Evolutionary conservation across 2,888 invertebrate species (phyloP).

Genomic region (Heliconius aoede): DNA sequence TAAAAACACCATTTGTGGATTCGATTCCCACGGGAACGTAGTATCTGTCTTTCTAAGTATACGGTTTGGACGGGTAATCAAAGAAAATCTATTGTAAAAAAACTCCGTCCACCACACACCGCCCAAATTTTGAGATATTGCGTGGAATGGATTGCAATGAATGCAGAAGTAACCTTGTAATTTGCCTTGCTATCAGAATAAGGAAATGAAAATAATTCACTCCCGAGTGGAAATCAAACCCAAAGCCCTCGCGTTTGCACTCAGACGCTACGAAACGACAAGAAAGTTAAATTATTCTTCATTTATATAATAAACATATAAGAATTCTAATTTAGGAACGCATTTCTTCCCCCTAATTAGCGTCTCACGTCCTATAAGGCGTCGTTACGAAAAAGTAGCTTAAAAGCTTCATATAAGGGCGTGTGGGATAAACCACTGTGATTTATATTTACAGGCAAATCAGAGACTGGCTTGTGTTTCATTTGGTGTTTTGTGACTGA

Average conservation of each 20-base stretch:
- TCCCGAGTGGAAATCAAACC: not conserved
- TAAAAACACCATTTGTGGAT: not conserved
- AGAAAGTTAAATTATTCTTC: not conserved
- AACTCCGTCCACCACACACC: no score
- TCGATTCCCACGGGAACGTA: not conserved
- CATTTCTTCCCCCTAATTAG: constrained; percentile 41
- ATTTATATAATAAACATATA: not conserved
- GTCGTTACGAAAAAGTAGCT: constrained; percentile 53
- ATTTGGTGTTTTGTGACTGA: constrained; percentile 41
- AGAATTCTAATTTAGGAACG: not conserved
- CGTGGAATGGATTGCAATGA: no score
- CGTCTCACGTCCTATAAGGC: constrained; percentile 42
- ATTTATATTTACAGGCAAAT: constrained; percentile 45
- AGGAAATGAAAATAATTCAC: not conserved
- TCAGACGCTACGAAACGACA: no score
- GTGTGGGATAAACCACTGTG: constrained; percentile 54
- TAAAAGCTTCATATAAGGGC: constrained; percentile 50
- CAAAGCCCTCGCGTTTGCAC: not conserved
- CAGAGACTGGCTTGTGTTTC: constrained; percentile 32
- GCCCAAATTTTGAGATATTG: no score
- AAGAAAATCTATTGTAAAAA: no score
- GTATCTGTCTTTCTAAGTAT: no score
- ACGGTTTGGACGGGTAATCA: no score
- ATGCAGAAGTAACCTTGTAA: not conserved
- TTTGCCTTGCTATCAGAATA: not conserved